Base-by-base conservation (phyloP, 2,113 vertebrate species). In the Pollachius pollachius region DNA sequence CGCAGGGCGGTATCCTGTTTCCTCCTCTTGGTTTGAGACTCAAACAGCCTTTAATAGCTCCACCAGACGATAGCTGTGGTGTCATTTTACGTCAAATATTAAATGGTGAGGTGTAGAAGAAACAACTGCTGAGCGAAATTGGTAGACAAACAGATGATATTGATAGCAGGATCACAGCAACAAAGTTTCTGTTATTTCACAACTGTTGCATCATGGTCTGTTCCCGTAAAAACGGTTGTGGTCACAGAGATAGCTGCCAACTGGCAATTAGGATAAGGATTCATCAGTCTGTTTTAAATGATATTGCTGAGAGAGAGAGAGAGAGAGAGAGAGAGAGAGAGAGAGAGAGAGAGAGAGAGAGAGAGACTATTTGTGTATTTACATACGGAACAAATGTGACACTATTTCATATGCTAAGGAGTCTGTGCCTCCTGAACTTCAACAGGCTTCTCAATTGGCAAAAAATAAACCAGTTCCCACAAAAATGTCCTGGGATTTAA, bases 1-100 rank as follows among this genome's bases (percentile, higher is more conserved):
- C 21, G 52, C 48, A 17, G 67, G 75, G 80, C 71, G 85, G 85
- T 82, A 89, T 90, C 88, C 88, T 87, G 86, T 89, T 88, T 85
- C 75, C 65, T 67, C 79, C 61, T 19, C 1, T 60, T 69, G 65
- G 37, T 63, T 67, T 57, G 18, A 69, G 59, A 9, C 75, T 15
- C 41, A 69, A 67, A 66, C 64, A 30, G 52, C 21, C 0, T 34
- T 23, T 25, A 56, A 56, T 64, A 17, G 23, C 27, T 21, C 52
- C 27, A 62, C 23, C 23, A 65, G 19, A 72, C 18, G 48, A 77
- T 37, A 9, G 23, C 23, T 48, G 41, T 48, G 6, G 8, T 12
- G 41, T 48, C 41, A 23, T 23, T 2, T 23, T 1, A 9, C 12
- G 11, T 7, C 8, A 48, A 48, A 2, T 48, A 13, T 12, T 12